These are phyloP conservation scores for Oceanodroma tethys DNA, from an alignment of 2,113 vertebrate genomes.

Conservation along the genomic window DNA sequence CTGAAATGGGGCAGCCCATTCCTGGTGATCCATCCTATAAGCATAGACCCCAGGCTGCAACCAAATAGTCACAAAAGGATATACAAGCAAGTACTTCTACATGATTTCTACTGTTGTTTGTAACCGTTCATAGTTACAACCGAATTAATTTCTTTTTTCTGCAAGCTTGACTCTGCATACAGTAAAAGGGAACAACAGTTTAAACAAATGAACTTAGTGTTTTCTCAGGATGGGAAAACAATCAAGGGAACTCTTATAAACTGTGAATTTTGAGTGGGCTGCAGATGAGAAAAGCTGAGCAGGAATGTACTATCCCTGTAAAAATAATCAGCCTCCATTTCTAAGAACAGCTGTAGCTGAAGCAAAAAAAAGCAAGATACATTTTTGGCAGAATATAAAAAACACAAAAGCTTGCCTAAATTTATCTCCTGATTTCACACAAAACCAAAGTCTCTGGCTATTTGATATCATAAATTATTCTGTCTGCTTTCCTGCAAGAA, in stretches of 20 bases:
- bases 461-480: conserved; percentile 5
- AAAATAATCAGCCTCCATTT: conserved; percentile 15
- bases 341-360: conserved; percentile 11
- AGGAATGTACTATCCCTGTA: neutral
- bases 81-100: neutral
- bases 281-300: neutral
- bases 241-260: neutral
- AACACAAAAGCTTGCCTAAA: neutral
- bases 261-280: conserved; percentile 9
- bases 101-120: neutral
- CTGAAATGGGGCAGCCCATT: neutral
- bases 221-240: neutral
- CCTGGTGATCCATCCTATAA: neutral
- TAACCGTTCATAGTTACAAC: neutral
- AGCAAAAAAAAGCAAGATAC: neutral
- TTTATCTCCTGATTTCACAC: neutral
- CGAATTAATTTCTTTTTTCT: neutral
- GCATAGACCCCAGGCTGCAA: neutral
- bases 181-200: neutral
- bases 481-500: neutral
- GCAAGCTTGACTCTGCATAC: neutral
- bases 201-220: neutral
- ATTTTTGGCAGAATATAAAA: neutral
- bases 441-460: neutral
- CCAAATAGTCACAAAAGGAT: neutral